Base-by-base conservation (phyloP, 1,140 invertebrate genomes). In the Solenopsis invicta region DNA sequence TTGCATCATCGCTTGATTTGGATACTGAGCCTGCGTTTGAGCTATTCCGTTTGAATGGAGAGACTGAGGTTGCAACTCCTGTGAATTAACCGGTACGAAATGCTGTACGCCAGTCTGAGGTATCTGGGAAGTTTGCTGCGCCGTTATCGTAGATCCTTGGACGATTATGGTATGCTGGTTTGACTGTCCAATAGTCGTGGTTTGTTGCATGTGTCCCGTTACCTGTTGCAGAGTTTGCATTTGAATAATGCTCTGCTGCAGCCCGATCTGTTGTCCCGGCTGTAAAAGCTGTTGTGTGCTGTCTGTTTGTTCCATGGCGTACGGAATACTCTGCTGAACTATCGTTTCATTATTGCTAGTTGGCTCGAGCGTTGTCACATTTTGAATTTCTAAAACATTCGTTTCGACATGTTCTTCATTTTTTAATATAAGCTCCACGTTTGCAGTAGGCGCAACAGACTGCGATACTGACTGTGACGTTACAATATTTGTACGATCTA, bases 11-110 rank as follows among this genome's bases (percentile, higher is more conserved):
- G 75, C 18, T 37, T 87, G 87, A 88, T 54, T 87, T 12, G 86
- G 75, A 67, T 90, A 90, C 6, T 93, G 92, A 21, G 86, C 16
- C 75, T 88, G 91, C 8, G 88, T n/a, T 52, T 81, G 78, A 13
- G 66, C 41, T 21, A 84, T 75, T 16, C 69, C 80, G 13, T 75
- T 84, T 16, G 41, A 72, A 6, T 87, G 64, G 29, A 87, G 48
- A 37, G 89, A 85, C 69, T 92, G 92, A 37, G 85, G 9, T 52
- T 91, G 91, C 41, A 87, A 3, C 41, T 92, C 90, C 41, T 93
- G 92, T 0, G 76, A 12, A 37, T 21, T 84, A 0, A 80, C 48
- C n/a, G 69, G 16, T 29, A 87, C 74, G 12, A 82, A 86, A 24
- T 76, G 90, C 72, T 90, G 91, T 29, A 89, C 29, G 16, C 67